Conservation (phyloP, 2,113 vertebrate species). For the Terrapene triunguis region DNA sequence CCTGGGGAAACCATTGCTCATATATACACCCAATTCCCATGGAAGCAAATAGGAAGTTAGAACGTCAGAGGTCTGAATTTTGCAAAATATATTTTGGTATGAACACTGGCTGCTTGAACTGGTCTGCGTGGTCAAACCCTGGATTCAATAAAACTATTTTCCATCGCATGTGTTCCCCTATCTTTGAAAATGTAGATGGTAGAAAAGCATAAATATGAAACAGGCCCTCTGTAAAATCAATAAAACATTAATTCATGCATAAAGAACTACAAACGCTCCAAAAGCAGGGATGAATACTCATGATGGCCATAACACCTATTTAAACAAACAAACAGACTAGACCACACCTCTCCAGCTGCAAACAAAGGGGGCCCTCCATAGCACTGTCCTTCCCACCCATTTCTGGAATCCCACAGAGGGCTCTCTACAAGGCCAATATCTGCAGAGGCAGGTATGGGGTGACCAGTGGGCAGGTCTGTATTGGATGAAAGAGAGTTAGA, state of each 20-base stretch:
- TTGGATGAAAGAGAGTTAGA: not conserved
- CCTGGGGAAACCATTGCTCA: not conserved
- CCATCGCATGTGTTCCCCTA: not conserved
- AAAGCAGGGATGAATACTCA: rapidly evolving
- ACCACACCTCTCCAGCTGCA: not conserved
- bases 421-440: not conserved
- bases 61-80: not conserved
- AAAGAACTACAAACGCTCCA: not conserved
- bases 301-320: not conserved
- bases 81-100: not conserved
- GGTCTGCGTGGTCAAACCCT: not conserved
- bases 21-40: not conserved
- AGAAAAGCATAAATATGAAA: not conserved
- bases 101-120: not conserved
- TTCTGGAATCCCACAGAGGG: not conserved
- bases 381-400: not conserved
- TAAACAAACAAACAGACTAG: not conserved
- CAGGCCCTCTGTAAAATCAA: not conserved
- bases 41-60: not conserved
- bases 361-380: not conserved
- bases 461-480: not conserved
- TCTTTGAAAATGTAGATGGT: not conserved
- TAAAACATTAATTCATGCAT: not conserved
- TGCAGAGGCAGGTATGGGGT: not conserved
- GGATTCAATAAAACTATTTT: not conserved